These are phyloP conservation scores for Agrypnus murinus DNA, from an alignment of 2,888 invertebrate species.

Conservation along the genomic window DNA sequence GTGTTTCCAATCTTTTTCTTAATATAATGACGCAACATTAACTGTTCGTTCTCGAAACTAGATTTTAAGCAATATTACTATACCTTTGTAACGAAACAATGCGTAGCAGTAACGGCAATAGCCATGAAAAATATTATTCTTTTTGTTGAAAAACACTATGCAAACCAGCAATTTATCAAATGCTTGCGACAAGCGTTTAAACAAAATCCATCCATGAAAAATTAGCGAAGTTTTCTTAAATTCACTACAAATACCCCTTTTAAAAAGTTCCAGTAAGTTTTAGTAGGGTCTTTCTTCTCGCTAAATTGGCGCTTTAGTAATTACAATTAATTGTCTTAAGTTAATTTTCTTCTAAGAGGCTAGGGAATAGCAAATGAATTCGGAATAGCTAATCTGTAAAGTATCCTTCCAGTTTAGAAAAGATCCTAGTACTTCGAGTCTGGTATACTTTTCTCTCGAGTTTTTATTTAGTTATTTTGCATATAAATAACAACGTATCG, in stretches of 20 bases:
- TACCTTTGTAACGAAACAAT: no score
- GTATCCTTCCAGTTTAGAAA: background rate
- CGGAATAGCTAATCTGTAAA: slow-evolving; percentile 4
- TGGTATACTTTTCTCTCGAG: background rate
- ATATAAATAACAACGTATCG: slow-evolving; percentile 25
- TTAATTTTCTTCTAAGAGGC: slow-evolving; percentile 1
- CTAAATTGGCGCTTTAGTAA: slow-evolving; percentile 2
- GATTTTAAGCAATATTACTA: no score
- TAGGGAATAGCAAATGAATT: background rate
- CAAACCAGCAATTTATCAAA: slow-evolving; percentile 1
- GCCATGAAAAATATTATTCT: no score
- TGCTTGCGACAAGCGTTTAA: background rate
- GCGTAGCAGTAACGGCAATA: no score
- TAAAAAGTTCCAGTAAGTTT: slow-evolving; percentile 7
- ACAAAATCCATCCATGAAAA: background rate
- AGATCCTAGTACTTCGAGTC: background rate
- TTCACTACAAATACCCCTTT: slow-evolving; percentile 2
- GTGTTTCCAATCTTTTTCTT: no score
- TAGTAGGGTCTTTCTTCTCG: background rate
- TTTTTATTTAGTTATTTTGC: slow-evolving; percentile 30
- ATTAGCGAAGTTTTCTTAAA: background rate
- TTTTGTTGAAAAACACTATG: no score
- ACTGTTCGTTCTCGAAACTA: no score
- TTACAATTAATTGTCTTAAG: slow-evolving; percentile 13
- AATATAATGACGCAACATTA: no score